Evolutionary conservation across 2,888 invertebrate species (phyloP).

Genomic region (Volucella inflata): DNA sequence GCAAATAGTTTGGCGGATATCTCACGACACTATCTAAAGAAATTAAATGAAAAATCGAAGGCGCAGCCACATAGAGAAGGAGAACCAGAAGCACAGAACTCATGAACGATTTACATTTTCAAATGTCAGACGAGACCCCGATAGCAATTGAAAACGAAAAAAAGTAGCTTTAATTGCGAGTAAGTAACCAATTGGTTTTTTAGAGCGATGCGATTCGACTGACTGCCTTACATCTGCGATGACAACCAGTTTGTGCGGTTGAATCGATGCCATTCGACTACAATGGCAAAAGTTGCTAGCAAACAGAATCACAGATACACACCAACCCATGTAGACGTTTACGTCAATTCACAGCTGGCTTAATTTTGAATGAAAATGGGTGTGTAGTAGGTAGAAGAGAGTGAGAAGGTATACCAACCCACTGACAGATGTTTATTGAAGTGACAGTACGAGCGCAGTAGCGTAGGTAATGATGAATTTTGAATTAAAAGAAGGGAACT

Average conservation of each 20-base stretch:
- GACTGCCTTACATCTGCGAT: slow-evolving; percentile 60
- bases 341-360: slow-evolving; percentile 38
- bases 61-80: no score
- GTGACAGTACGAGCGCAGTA: slow-evolving; percentile 16
- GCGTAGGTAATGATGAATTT: slow-evolving; percentile 4
- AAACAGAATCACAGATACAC: background rate
- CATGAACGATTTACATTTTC: slow-evolving; percentile 52
- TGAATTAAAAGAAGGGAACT: background rate
- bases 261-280: slow-evolving; percentile 63
- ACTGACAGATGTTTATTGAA: slow-evolving; percentile 42
- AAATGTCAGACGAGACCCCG: slow-evolving; percentile 45
- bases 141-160: background rate
- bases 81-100: background rate
- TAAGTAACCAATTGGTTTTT: slow-evolving; percentile 33
- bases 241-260: slow-evolving; percentile 43
- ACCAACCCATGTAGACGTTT: background rate
- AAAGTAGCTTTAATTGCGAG: slow-evolving; percentile 12
- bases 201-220: slow-evolving; percentile 45
- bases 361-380: slow-evolving; percentile 42
- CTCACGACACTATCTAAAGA: background rate
- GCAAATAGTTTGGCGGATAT: slow-evolving; percentile 28
- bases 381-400: slow-evolving; percentile 33
- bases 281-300: background rate
- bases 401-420: slow-evolving; percentile 15
- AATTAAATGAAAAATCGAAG: slow-evolving; percentile 65